Evolutionary conservation across 2,113 vertebrate genomes (phyloP), one percentile per base, ranked within the genome.

Genomic region (Gnathochromis pfefferi): DNA sequence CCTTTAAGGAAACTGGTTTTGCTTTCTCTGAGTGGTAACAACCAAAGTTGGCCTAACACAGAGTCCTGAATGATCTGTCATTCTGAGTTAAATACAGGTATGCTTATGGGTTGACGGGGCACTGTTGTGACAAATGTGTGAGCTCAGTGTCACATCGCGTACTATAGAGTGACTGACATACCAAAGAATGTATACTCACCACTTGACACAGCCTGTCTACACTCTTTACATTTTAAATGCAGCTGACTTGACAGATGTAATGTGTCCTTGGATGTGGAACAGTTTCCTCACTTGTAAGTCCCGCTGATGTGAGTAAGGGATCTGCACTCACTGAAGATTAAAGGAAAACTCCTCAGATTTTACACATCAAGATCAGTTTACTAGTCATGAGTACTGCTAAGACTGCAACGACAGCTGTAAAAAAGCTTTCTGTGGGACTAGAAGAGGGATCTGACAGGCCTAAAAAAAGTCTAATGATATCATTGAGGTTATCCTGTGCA

Each of bases 131-230:
- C 91, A 91, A 88, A 92, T 87, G 87, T 82, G 9, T 54, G 73
- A 88, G 89, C 88, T 95, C 93, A 86, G 91, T 92, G 91, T 91
- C 92, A 92, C 92, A 90, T 93, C 88, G 81, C 65, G n/a, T 90
- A 31, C 42, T 79, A 68, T 9, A 12, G 85, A 93, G 91, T 79
- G 86, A 90, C 89, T 92, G 93, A 92, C 88, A 47, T 7, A 53
- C 53, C 83, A 88, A 82, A 88, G 85, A 87, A 81, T 80, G 42
- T 31, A 85, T 9, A 54, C 80, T 82, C 80, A 5, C 63, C 87
- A 40, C 88, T 84, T 79, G 83, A 91, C 87, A 91, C 84, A 28
- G 84, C 75, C 89, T 90, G 92, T 93, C 92, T 28, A 82, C 89
- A 83, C 89, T 14, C 85, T 87, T 86, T 84, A 87, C 78, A 47